These are phyloP conservation scores for Boleophthalmus pectinirostris DNA, from an alignment of 2,113 vertebrate genomes.

Conservation along the genomic window DNA sequence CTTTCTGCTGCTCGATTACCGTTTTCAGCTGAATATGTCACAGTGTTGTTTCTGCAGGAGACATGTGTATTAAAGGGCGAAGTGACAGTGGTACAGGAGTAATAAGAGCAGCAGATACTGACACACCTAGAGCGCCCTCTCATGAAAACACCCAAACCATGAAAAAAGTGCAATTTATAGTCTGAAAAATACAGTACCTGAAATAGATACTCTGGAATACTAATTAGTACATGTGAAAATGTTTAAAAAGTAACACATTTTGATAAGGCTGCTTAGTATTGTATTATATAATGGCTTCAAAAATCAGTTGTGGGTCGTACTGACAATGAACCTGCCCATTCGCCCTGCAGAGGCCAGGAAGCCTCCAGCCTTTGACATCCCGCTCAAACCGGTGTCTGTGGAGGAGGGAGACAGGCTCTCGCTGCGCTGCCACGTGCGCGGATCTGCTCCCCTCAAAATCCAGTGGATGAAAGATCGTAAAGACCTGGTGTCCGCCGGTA, in stretches of 20 bases:
- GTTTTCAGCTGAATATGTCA: no score
- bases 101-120: no score
- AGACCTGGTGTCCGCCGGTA: slow-evolving; percentile 85
- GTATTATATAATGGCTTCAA: background rate
- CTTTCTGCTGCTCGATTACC: no score
- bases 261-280: background rate
- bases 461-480: slow-evolving; percentile 94
- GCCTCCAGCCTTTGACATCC: slow-evolving; percentile 89
- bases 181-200: no score
- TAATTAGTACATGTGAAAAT: no score
- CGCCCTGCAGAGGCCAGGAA: slow-evolving; percentile 83
- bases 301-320: background rate
- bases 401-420: slow-evolving; percentile 84
- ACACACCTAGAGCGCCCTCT: no score
- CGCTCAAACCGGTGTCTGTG: slow-evolving; percentile 81
- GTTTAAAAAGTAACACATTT: background rate
- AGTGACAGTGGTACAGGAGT: no score
- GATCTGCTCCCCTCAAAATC: slow-evolving; percentile 87
- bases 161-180: no score
- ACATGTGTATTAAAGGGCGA: no score
- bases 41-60: no score
- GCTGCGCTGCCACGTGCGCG: slow-evolving; percentile 87
- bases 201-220: no score
- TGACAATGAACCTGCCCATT: background rate
- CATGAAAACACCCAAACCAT: no score